Evolutionary conservation across 2,113 vertebrate species (phyloP).

Genomic region (Pedionomus torquatus): DNA sequence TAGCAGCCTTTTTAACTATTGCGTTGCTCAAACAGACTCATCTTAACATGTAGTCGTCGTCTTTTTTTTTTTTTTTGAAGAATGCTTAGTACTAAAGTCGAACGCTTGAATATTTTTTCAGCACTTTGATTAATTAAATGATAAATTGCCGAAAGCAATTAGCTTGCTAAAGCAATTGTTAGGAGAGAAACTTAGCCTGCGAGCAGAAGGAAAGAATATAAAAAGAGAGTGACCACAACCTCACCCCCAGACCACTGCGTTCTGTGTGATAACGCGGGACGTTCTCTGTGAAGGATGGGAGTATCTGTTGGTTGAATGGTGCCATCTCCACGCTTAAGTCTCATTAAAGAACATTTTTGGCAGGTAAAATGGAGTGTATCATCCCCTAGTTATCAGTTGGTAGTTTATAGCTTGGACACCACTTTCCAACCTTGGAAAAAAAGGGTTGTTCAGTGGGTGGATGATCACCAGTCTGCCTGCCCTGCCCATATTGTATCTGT

Average conservation of each 20-base stretch:
- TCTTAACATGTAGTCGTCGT: not conserved
- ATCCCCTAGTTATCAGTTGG: not conserved
- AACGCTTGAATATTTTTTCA: too few species aligned
- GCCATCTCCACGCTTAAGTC: not conserved
- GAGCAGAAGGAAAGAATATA: not conserved
- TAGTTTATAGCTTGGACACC: not conserved
- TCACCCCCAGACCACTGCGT: not conserved
- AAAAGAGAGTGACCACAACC: not conserved
- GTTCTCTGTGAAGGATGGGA: not conserved
- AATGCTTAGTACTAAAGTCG: not conserved
- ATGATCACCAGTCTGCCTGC: fast-evolving
- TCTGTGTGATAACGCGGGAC: not conserved
- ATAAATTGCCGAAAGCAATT: too few species aligned
- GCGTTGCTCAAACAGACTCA: fast-evolving
- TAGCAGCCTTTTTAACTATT: not conserved
- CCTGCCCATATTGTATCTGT: not conserved
- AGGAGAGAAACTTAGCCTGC: not conserved
- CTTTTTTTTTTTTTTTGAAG: not conserved
- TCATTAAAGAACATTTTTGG: not conserved
- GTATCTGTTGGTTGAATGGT: not conserved
- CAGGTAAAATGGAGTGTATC: not conserved
- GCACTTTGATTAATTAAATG: too few species aligned
- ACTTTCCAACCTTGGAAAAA: not conserved
- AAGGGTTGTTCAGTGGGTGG: not conserved
- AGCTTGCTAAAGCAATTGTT: not conserved